Evolutionary conservation across 2,113 vertebrate genomes (phyloP), one percentile per base, ranked within the genome.

Genomic region (Phoenicopterus ruber): DNA sequence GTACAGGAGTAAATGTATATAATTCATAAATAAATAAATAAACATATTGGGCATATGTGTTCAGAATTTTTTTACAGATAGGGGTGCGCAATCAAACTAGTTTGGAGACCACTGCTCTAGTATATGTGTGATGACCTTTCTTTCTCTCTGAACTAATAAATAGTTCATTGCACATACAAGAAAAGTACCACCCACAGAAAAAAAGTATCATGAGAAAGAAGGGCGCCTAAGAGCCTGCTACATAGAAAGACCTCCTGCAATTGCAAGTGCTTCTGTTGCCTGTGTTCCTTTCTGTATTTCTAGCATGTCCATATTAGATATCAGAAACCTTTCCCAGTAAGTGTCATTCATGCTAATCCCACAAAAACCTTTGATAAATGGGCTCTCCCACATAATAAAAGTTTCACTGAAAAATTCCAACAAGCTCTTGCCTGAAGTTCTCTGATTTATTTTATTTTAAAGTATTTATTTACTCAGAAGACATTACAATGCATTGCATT

Each of bases 391-490:
- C 85, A 72, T 47, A 87, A 54, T 29, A 52, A 72, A 74, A 73
- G 22, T 89, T 91, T 78, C 57, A 72, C 36, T 20, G 29, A 90
- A 88, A 89, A 92, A 80, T 57, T 88, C 24, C 13, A 74, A n/a
- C 13, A 85, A 66, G 32, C 20, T 86, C 19, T 72, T 92, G 25
- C 40, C 40, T 90, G 85, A 69, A 93, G 24, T 82, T 82, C 16
- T 38, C 22, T 69, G 66, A 65, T 94, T 95, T 86, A 71, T 95
- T 88, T 93, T 72, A 55, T 84, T 93, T 91, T 77, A 29, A 89
- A 54, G 2, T 86, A 88, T 95, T 97, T 93, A 69, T 96, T 95
- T 87, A 73, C 36, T 65, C 88, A 86, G 54, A 95, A 91, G 50
- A 70, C 36, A 44, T 86, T 86, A 80, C 28, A 91, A 77, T 61